These are phyloP conservation scores for Archips crataeganus DNA, from an alignment of 2,888 invertebrate species.

Conservation along the genomic window DNA sequence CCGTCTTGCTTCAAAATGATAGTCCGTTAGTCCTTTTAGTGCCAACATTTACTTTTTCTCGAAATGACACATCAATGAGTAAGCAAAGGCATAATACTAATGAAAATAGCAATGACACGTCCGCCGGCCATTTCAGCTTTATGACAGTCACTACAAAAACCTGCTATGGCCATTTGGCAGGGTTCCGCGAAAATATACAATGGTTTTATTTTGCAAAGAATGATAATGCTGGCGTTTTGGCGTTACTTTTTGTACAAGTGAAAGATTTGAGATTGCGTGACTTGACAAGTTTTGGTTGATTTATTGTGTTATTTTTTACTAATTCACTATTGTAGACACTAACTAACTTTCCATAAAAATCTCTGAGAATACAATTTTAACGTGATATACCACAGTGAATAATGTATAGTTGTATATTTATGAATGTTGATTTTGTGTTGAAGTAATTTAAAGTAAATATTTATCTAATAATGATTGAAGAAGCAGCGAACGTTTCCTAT, in stretches of 20 bases:
- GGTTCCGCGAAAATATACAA: neutral
- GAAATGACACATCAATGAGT: slow-evolving; percentile 38
- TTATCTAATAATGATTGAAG: too few relatives aligned
- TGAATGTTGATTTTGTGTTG: too few relatives aligned
- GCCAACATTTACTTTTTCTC: slow-evolving; percentile 1
- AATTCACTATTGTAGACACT: too few relatives aligned
- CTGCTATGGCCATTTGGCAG: neutral
- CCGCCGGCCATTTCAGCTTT: slow-evolving; percentile 29
- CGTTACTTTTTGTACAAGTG: neutral
- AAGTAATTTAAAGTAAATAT: too few relatives aligned
- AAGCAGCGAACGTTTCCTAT: too few relatives aligned
- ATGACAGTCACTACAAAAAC: slow-evolving; percentile 37
- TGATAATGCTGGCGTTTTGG: neutral
- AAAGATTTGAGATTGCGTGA: neutral
- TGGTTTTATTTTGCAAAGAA: neutral
- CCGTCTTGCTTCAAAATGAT: neutral
- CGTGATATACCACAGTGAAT: too few relatives aligned
- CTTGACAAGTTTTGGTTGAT: too few relatives aligned
- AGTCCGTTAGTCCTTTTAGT: neutral
- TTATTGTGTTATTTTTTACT: too few relatives aligned
- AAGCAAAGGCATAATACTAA: slow-evolving; percentile 37
- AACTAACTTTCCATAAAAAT: too few relatives aligned
- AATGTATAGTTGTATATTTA: too few relatives aligned
- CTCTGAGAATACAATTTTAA: too few relatives aligned
- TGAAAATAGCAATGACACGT: slow-evolving; percentile 39